Evolutionary conservation across 2,888 invertebrate species (phyloP).

Genomic region (Cinara cedri): DNA sequence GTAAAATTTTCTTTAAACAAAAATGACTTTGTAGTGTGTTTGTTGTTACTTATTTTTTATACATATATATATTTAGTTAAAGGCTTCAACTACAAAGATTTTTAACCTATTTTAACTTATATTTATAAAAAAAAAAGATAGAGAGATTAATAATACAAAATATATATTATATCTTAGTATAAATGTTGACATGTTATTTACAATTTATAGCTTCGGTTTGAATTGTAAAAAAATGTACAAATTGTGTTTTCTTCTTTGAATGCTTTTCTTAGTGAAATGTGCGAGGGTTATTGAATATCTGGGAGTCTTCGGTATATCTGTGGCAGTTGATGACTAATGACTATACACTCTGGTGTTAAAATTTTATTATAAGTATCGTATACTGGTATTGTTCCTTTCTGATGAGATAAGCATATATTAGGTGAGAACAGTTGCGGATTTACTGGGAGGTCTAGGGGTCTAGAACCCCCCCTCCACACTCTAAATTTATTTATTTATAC

Average conservation of each 20-base stretch:
- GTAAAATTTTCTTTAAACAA: no score
- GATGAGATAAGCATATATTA: not conserved
- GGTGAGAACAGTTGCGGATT: no score
- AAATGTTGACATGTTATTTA: not conserved
- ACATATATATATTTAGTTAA: not conserved
- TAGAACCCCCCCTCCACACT: no score
- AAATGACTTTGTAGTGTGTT: no score
- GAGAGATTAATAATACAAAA: no score
- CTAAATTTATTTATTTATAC: no score
- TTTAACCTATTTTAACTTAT: not conserved
- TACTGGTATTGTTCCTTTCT: not conserved
- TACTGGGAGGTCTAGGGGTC: no score
- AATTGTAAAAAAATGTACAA: not conserved
- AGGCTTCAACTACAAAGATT: not conserved
- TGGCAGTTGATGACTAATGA: not conserved
- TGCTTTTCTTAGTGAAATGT: no score
- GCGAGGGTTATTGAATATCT: not conserved
- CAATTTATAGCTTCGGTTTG: not conserved
- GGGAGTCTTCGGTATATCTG: not conserved
- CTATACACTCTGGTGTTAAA: not conserved
- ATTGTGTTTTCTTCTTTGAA: not conserved
- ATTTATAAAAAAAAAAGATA: no score
- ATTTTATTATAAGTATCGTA: not conserved
- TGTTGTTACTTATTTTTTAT: not conserved
- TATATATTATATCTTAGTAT: not conserved